These are phyloP conservation scores for Adelges cooleyi DNA, from an alignment of 1,140 invertebrate species.

Conservation along the genomic window DNA sequence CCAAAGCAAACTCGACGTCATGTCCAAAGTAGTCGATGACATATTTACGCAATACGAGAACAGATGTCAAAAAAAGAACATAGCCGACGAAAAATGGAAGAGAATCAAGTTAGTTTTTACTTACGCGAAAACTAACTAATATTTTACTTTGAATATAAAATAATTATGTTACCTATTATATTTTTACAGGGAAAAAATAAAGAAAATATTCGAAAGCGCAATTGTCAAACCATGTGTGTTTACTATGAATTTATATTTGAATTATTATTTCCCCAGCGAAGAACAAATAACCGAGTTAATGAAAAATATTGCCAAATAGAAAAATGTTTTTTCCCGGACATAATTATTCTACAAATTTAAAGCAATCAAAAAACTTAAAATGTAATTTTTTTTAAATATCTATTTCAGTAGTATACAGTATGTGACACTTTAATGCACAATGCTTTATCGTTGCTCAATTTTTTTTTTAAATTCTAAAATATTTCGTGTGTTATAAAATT, in stretches of 20 bases:
- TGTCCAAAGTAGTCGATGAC: background rate
- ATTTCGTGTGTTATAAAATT: too few species aligned
- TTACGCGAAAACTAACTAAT: too few species aligned
- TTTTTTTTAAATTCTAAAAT: too few species aligned
- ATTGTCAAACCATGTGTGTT: constrained; percentile 5
- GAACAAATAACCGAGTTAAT: background rate
- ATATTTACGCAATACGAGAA: background rate
- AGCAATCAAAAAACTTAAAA: too few species aligned
- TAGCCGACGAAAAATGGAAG: background rate
- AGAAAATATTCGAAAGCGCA: background rate
- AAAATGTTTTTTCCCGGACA: too few species aligned
- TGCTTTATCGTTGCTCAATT: too few species aligned
- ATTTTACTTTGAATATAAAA: too few species aligned
- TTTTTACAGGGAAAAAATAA: background rate
- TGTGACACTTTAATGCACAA: too few species aligned
- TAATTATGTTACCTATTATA: background rate
- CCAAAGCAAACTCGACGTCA: background rate
- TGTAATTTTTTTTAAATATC: too few species aligned
- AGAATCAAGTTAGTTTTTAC: background rate
- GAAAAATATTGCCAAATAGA: background rate
- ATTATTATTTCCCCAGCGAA: constrained; percentile 16
- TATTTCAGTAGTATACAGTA: too few species aligned
- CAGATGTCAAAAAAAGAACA: background rate
- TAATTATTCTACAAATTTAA: too few species aligned
- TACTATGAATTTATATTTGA: constrained; percentile 3